Evolutionary conservation across 1,140 invertebrate species (phyloP), one percentile per base, ranked within the genome.

Genomic region (Drosophila quadrilineata): DNA sequence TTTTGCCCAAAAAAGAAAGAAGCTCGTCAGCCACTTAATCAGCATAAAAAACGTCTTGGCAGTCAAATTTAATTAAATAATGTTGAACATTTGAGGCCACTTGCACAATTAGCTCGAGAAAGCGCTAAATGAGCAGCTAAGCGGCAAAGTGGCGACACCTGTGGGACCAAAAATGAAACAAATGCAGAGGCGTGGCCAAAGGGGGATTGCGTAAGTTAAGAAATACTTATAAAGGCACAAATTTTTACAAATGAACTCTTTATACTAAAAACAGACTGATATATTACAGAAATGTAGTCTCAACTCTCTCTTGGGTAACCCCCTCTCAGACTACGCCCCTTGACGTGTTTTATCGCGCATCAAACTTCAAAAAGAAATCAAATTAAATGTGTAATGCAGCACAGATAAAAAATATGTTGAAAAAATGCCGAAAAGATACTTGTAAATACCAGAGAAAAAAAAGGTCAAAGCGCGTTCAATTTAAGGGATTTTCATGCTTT

Each of bases 341-440:
- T 14, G 21, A 6, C 9, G 9, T 59, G 45, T 64, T 58, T 59
- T 60, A 57, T 57, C 12, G 54, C 49, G 73, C 79, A 79, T 85
- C 80, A 79, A 85, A 85, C 79, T 85, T 85, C 79, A 85, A 85
- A 86, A 86, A 85, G 74, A 85, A 85, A 85, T 85, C 79, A 85
- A 85, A 85, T 85, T 85, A 85, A 85, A 85, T 85, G 79, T 79
- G 79, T 75, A 79, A 85, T 74, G 74, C 66, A 85, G 74, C 60
- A 58, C 33, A 84, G 77, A 84, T 79, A 85, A 84, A 77, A 76
- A 79, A 68, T 48, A 21, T 9, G 14, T 16, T 21, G 17, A 59
- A 35, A 43, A 54, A 54, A 16, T 54, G 57, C 56, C n/a, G 73
- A 68, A 68, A 76, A 68, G 54, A 65, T 69, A 67, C 73, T 77